Conservation (phyloP, 2,888 invertebrate species). For the Caenorhabditis angaria region DNA sequence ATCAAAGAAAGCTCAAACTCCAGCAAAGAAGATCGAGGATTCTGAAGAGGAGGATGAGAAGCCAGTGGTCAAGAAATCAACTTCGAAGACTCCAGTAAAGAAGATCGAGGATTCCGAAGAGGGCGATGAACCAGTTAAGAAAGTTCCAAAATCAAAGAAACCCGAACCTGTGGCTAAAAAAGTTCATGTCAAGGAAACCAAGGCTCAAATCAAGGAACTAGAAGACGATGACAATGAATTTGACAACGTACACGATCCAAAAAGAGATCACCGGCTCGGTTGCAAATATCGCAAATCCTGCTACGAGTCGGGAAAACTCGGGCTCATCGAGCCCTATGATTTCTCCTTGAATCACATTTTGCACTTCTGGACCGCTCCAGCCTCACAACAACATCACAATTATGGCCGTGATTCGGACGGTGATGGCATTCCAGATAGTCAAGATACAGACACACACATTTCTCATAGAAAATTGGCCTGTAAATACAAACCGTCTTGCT, state of each 20-base stretch:
- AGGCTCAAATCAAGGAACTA: slow-evolving; percentile 13
- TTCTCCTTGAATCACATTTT: slow-evolving; percentile 30
- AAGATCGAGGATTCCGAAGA: slow-evolving; percentile 1
- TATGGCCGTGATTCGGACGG: slow-evolving; percentile 36
- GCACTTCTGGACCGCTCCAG: slow-evolving; percentile 33
- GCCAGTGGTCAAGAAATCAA: background rate
- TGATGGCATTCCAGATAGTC: slow-evolving; percentile 37
- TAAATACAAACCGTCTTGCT: slow-evolving; percentile 66
- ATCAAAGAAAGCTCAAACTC: slow-evolving; percentile 18
- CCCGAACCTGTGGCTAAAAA: slow-evolving; percentile 3
- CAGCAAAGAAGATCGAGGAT: slow-evolving; percentile 24
- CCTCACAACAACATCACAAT: slow-evolving; percentile 34
- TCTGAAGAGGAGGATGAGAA: slow-evolving; percentile 11
- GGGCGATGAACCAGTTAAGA: background rate
- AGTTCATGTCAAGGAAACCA: slow-evolving; percentile 3
- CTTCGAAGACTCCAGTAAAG: background rate
- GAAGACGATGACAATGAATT: slow-evolving; percentile 24
- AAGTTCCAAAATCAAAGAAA: slow-evolving; percentile 11
- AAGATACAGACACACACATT: slow-evolving; percentile 39
- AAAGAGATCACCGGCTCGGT: slow-evolving; percentile 51
- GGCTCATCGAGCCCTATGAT: slow-evolving; percentile 39
- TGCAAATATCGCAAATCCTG: slow-evolving; percentile 67
- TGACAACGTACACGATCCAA: slow-evolving; percentile 39
- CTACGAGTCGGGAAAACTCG: slow-evolving; percentile 61
- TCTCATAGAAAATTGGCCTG: slow-evolving; percentile 58